A percentile compares a stretch with the other conserved stretches of the same genome.
phyloP scores from a whole-genome alignment of 2,888 invertebrate genomes.

The Tetropium fuscum region DNA sequence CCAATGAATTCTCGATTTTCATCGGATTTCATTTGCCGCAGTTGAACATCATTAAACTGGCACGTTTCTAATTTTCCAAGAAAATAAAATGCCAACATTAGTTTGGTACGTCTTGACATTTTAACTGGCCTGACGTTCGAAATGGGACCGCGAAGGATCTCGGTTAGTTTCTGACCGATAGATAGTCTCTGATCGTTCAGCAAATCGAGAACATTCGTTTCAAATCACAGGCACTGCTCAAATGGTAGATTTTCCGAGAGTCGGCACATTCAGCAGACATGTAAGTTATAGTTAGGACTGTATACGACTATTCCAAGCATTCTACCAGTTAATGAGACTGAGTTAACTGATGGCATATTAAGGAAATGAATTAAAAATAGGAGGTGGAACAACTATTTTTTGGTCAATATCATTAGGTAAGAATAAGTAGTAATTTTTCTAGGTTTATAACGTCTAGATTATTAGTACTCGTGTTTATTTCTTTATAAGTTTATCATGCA shows the following conservation, averaged over 20 bases:
- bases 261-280: conserved; percentile 39
- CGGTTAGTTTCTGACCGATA: conserved; percentile 30
- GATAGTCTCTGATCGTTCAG: conserved; percentile 42
- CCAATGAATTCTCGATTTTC: conserved; percentile 25
- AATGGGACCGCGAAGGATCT: conserved; percentile 21
- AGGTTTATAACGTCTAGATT: too few relatives aligned
- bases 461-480: too few relatives aligned
- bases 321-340: too few relatives aligned
- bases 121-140: conserved; percentile 15
- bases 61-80: conserved; percentile 40
- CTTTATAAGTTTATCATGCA: too few relatives aligned
- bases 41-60: conserved; percentile 37
- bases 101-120: conserved; percentile 35
- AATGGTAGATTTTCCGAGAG: conserved; percentile 28
- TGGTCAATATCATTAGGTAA: too few relatives aligned
- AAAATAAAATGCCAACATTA: conserved; percentile 37
- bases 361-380: too few relatives aligned
- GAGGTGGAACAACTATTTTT: too few relatives aligned
- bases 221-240: conserved; percentile 50
- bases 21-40: conserved; percentile 23
- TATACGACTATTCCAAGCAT: too few relatives aligned
- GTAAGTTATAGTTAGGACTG: background rate
- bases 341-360: too few relatives aligned
- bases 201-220: conserved; percentile 55
- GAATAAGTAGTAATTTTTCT: too few relatives aligned